Evolutionary conservation across 2,113 vertebrate species (phyloP).

Genomic region (Microtus montanus): DNA sequence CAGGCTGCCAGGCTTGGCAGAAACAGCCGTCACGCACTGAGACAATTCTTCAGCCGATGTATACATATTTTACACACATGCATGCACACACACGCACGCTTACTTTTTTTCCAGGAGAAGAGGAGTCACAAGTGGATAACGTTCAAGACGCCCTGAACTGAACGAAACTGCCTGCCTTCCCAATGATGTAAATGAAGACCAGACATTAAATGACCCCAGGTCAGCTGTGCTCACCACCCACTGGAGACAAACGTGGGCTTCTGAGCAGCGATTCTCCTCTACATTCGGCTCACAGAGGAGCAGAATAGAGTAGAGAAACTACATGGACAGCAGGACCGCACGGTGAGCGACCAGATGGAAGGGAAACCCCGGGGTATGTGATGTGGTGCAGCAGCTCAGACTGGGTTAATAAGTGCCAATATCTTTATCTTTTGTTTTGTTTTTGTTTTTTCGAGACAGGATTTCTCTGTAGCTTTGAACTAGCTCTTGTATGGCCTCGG

Average conservation of each 20-base stretch:
- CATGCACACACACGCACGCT: too few relatives aligned
- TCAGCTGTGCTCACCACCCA: not conserved
- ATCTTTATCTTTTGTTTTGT: not conserved
- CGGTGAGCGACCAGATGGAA: not conserved
- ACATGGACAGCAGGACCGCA: not conserved
- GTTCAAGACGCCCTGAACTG: not conserved
- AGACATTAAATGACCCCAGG: not conserved
- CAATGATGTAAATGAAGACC: not conserved
- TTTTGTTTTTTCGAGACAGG: too few relatives aligned
- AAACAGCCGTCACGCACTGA: not conserved
- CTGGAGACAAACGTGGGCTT: not conserved
- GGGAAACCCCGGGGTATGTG: not conserved
- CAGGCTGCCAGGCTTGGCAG: not conserved
- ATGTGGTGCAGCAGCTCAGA: not conserved
- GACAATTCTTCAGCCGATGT: too few relatives aligned
- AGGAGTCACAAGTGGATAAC: not conserved
- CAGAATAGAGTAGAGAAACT: not conserved
- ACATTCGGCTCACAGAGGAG: not conserved
- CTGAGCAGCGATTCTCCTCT: slow-evolving; percentile 23
- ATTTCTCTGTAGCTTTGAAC: too few relatives aligned
- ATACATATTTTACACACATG: not conserved
- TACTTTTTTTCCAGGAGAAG: not conserved
- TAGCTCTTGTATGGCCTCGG: too few relatives aligned
- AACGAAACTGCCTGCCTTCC: not conserved
- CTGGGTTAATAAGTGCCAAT: not conserved